These are phyloP conservation scores for Agapornis canus DNA, from an alignment of 2,797 vertebrate genomes.

Conservation along the genomic window DNA sequence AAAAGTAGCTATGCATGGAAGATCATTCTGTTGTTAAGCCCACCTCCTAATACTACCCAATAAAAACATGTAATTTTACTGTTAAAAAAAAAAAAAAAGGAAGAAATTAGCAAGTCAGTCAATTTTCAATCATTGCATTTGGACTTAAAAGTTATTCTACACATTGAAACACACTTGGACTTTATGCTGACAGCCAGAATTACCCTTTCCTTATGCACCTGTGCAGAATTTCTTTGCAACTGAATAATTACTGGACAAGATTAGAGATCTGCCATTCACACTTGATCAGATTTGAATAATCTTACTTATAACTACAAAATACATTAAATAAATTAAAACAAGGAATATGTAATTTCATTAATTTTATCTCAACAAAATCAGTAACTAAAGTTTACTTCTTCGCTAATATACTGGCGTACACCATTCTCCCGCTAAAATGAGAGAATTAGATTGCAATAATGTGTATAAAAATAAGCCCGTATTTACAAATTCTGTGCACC, in stretches of 20 bases:
- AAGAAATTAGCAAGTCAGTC: neutral
- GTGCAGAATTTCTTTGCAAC: neutral
- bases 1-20: accelerated
- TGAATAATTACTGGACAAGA: neutral
- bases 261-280: neutral
- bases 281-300: neutral
- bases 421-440: accelerated
- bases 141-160: neutral
- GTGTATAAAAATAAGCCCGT: neutral
- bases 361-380: neutral
- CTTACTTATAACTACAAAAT: neutral
- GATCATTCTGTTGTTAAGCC: neutral
- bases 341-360: neutral
- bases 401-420: neutral
- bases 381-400: neutral
- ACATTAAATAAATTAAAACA: neutral
- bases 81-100: neutral
- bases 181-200: neutral
- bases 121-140: neutral
- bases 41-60: neutral
- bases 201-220: neutral
- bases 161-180: neutral
- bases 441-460: neutral
- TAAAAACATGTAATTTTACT: neutral
- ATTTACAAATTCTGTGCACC: neutral